These are phyloP conservation scores for Dreissena polymorpha DNA, from an alignment of 1,140 invertebrate genomes.

Conservation along the genomic window DNA sequence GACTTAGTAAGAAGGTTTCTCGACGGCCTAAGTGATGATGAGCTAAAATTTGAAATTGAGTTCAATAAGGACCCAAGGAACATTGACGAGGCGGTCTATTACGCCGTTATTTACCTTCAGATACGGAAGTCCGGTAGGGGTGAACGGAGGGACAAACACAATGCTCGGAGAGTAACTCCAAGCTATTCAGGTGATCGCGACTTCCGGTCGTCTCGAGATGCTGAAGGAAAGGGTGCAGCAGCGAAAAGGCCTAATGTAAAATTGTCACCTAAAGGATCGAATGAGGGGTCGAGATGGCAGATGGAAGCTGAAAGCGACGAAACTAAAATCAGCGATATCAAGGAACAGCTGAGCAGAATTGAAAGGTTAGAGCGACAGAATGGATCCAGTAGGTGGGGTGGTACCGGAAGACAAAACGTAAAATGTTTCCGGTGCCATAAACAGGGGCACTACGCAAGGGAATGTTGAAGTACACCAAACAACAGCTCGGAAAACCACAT, in stretches of 20 bases:
- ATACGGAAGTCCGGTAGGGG: slow-evolving; percentile 3
- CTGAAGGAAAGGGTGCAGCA: background rate
- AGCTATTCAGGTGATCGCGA: background rate
- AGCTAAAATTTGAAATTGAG: slow-evolving; percentile 39
- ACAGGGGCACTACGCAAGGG: slow-evolving; percentile 21
- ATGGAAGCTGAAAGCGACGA: background rate
- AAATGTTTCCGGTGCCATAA: slow-evolving; percentile 34
- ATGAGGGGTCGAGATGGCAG: background rate
- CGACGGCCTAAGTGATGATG: slow-evolving; percentile 26
- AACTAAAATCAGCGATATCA: background rate
- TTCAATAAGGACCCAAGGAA: slow-evolving; percentile 42
- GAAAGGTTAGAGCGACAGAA: background rate
- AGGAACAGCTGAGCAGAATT: background rate
- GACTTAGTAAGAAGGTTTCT: slow-evolving; percentile 46
- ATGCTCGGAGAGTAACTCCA: slow-evolving; percentile 3
- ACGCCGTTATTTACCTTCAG: slow-evolving; percentile 28
- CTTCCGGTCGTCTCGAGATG: background rate
- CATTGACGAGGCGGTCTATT: slow-evolving; percentile 44
- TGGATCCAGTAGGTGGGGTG: background rate
- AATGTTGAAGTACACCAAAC: background rate
- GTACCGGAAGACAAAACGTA: background rate
- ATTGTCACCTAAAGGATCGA: background rate
- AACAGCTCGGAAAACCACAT: background rate
- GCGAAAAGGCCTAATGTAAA: background rate
- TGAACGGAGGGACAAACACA: background rate